phyloP scores from a whole-genome alignment of 2,888 invertebrate genomes.

The Mesochorus sp. region DNA sequence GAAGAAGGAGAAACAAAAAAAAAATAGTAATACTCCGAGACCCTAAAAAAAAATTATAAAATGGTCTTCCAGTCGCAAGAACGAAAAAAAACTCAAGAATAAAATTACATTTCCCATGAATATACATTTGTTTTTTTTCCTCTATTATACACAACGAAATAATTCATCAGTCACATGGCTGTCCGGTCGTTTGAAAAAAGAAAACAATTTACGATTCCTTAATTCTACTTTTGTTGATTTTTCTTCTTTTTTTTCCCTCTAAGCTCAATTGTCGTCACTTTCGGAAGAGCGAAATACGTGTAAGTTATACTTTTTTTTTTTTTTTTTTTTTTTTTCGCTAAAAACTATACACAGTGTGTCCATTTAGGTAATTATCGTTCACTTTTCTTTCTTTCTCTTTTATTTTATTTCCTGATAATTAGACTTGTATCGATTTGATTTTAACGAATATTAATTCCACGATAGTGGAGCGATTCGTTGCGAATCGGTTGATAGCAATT shows the following conservation, averaged over 20 bases:
- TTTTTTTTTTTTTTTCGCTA: constrained; percentile 22
- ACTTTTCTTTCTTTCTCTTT: constrained; percentile 15
- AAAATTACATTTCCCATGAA: too few species aligned
- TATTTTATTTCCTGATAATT: background rate
- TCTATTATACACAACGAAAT: constrained; percentile 15
- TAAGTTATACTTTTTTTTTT: constrained; percentile 21
- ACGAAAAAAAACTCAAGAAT: too few species aligned
- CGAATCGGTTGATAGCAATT: too few species aligned
- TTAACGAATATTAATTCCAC: background rate
- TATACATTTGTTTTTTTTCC: too few species aligned
- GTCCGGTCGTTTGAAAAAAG: background rate
- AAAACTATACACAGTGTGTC: constrained; percentile 58
- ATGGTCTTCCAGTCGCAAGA: too few species aligned
- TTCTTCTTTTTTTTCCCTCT: constrained; percentile 40
- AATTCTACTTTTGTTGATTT: constrained; percentile 36
- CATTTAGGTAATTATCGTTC: background rate
- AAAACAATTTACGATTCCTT: constrained; percentile 26
- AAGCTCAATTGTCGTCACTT: constrained; percentile 60
- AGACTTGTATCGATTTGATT: background rate
- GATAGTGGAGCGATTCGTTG: too few species aligned
- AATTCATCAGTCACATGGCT: constrained; percentile 21
- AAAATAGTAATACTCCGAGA: too few species aligned
- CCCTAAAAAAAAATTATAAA: too few species aligned
- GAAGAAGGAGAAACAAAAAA: too few species aligned
- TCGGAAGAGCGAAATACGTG: constrained; percentile 35